These are phyloP conservation scores for Drosophila virilis DNA, from an alignment of 1,140 invertebrate genomes.

Conservation along the genomic window DNA sequence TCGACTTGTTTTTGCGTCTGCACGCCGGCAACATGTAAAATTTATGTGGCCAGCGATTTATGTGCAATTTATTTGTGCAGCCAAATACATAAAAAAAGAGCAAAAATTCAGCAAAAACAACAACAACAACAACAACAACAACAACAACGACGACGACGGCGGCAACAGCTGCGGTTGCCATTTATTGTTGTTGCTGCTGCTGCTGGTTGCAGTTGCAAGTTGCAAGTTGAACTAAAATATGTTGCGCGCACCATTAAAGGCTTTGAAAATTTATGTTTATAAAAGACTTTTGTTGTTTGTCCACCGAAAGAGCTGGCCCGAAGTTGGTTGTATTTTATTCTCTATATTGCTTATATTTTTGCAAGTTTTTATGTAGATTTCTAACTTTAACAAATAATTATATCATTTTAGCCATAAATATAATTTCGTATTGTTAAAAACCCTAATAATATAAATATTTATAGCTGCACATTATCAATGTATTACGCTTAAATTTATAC, in stretches of 20 bases:
- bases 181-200: conserved; percentile 60
- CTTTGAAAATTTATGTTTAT: conserved; percentile 75
- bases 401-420: too few relatives aligned
- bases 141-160: conserved; percentile 28
- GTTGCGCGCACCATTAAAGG: conserved; percentile 73
- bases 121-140: conserved; percentile 19
- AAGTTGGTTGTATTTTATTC: conserved; percentile 14
- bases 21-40: conserved; percentile 75
- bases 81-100: conserved; percentile 57
- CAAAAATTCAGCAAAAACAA: conserved; percentile 38
- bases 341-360: conserved; percentile 29
- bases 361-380: background rate
- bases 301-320: conserved; percentile 16
- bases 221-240: conserved; percentile 51
- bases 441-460: background rate
- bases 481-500: background rate
- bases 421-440: too few relatives aligned
- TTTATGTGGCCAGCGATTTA: conserved; percentile 81
- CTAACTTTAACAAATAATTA: too few relatives aligned
- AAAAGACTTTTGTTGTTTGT: conserved; percentile 63
- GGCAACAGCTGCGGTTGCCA: conserved; percentile 70
- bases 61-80: conserved; percentile 81
- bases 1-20: conserved; percentile 67
- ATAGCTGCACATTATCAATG: background rate
- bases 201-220: conserved; percentile 33